Base-by-base conservation (phyloP, 2,797 vertebrate species). In the Dallia pectoralis region DNA sequence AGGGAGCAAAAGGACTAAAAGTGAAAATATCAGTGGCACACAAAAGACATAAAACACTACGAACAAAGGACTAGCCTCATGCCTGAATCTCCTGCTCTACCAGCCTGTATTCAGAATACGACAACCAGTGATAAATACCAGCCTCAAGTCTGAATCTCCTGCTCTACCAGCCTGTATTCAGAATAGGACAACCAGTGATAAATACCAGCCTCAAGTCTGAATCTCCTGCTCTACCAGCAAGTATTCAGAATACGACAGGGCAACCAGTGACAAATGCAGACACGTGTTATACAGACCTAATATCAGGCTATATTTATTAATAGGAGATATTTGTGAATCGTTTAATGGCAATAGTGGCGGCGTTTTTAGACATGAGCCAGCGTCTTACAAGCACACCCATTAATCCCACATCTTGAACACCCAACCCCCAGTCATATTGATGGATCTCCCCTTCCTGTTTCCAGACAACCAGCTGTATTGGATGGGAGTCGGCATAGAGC, bases 341-440 rank as follows among this genome's bases (percentile, higher is more conserved):
- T 62, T 72, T 63, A 29, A 29, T 33, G 22, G 63, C 19, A 62
- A 59, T 40, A 67, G 64, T 56, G 66, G 30, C 66, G 47, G 66
- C 18, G 66, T 66, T 69, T 77, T n/a, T 77, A 51, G 51, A 64
- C 70, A 72, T 69, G 29, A 81, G 74, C 73, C 75, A 73, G 33
- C 82, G 2, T 19, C 74, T 25, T 19, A 71, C 80, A 64, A 66
- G 71, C 48, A 77, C 48, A 82, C 66, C 61, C 62, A 76, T 82
- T 80, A 74, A 77, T 80, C 40, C 47, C 79, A 59, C 44, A 18
- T 73, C 12, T 75, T 67, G n/a, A 56, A 56, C 22, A 56, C 72
- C 66, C 67, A 0, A 11, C 68, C 69, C 53, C 79, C 59, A 71
- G 59, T 76, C 66, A 72, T 8, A 72, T 79, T 84, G 76, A 78